These are phyloP conservation scores for Cottoperca gobio DNA, from an alignment of 2,797 vertebrate species.

Conservation along the genomic window DNA sequence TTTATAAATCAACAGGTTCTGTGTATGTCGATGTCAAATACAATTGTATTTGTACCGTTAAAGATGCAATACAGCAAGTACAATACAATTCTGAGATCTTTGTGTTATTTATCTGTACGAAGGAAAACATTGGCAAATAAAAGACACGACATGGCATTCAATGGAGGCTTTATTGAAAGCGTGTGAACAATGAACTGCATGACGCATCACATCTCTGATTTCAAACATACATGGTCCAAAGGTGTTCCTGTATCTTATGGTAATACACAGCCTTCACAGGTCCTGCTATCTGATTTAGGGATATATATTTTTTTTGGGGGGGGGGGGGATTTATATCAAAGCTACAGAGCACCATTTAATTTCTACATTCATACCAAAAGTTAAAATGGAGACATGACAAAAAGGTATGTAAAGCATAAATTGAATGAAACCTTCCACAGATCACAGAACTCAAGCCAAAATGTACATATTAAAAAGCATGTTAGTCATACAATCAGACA, in stretches of 20 bases:
- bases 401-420: conserved; percentile 30
- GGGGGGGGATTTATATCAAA: conserved; percentile 40
- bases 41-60: no score
- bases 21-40: conserved; percentile 24
- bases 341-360: conserved; percentile 61
- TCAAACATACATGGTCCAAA: conserved; percentile 41
- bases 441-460: conserved; percentile 50
- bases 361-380: conserved; percentile 54
- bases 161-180: conserved; percentile 71
- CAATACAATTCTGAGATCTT: background rate
- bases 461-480: conserved; percentile 50
- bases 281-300: conserved; percentile 13
- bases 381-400: conserved; percentile 41
- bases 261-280: conserved; percentile 29
- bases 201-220: conserved; percentile 34
- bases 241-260: conserved; percentile 13
- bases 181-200: conserved; percentile 37
- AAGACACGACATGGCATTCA: conserved; percentile 35
- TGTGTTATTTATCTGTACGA: conserved; percentile 3
- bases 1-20: conserved; percentile 49
- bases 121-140: conserved; percentile 24
- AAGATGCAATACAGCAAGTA: no score
- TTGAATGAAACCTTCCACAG: conserved; percentile 32
- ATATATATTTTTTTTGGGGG: no score
- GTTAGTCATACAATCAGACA: conserved; percentile 47